Conservation (phyloP, 2,113 vertebrate genomes). For the Tupaia chinensis region DNA sequence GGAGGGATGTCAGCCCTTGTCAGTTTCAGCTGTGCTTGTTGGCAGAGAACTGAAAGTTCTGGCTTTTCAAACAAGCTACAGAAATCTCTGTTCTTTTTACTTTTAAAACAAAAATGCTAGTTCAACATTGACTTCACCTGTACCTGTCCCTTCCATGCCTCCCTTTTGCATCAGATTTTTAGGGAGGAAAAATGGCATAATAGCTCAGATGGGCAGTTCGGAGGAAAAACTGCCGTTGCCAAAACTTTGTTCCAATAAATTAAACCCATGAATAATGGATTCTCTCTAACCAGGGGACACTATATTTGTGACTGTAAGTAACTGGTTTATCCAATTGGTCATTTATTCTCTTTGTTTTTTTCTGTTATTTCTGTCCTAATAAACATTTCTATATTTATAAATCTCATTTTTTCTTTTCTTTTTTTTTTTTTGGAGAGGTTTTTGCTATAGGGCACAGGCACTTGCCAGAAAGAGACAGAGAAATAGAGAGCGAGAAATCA, state of each 20-base stretch:
- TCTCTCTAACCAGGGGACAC: neutral
- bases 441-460: no score
- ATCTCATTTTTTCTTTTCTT: neutral
- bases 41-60: slow-evolving; percentile 73
- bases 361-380: neutral
- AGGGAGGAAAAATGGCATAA: neutral
- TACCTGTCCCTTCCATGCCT: slow-evolving; percentile 26
- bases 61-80: slow-evolving; percentile 74
- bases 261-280: slow-evolving; percentile 53
- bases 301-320: neutral
- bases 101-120: slow-evolving; percentile 52
- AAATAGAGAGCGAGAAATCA: no score
- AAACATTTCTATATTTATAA: neutral
- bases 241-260: slow-evolving; percentile 57
- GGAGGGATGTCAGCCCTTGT: slow-evolving; percentile 73
- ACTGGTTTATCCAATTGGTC: neutral
- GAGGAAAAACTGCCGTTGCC: neutral
- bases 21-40: slow-evolving; percentile 72
- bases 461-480: no score
- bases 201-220: neutral
- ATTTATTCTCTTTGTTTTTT: slow-evolving; percentile 34
- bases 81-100: slow-evolving; percentile 65
- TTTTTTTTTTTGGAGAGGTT: no score
- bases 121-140: neutral
- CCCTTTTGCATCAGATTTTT: slow-evolving; percentile 8